phyloP scores from a whole-genome alignment of 2,797 vertebrate genomes.

The Chaetodon trifasciatus region DNA sequence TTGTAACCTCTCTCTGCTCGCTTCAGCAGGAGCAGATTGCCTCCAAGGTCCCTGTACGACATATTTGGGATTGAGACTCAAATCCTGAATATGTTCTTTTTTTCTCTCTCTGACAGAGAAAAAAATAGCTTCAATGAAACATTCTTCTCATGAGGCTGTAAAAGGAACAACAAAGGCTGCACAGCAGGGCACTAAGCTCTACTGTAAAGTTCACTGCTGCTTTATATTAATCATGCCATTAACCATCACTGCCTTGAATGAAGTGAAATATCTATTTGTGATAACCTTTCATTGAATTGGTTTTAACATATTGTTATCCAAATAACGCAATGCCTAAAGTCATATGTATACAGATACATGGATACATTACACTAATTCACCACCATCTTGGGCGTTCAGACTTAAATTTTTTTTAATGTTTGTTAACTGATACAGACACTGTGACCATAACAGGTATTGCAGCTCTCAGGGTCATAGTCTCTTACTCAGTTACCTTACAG shows the following conservation, averaged over 20 bases:
- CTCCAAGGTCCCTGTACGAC: background rate
- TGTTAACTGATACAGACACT: background rate
- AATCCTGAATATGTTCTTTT: background rate
- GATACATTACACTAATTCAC: background rate
- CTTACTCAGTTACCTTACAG: conserved; percentile 1
- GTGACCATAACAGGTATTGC: background rate
- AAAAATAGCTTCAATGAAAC: background rate
- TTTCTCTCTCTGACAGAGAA: background rate
- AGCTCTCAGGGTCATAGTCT: background rate
- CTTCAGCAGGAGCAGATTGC: background rate
- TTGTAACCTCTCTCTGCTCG: background rate
- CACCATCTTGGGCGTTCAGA: too few relatives aligned
- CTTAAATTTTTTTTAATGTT: too few relatives aligned
- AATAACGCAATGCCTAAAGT: background rate
- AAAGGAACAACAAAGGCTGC: background rate
- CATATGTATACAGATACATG: background rate
- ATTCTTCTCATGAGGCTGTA: conserved; percentile 8
- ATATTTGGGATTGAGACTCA: conserved; percentile 1
- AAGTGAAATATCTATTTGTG: background rate
- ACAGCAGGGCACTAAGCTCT: background rate
- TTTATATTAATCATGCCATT: background rate
- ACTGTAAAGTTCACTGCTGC: conserved; percentile 1
- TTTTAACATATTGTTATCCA: background rate
- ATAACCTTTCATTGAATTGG: background rate
- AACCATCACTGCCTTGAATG: background rate